Conservation (phyloP, 2,888 invertebrate genomes). For the Conomelus anceps region DNA sequence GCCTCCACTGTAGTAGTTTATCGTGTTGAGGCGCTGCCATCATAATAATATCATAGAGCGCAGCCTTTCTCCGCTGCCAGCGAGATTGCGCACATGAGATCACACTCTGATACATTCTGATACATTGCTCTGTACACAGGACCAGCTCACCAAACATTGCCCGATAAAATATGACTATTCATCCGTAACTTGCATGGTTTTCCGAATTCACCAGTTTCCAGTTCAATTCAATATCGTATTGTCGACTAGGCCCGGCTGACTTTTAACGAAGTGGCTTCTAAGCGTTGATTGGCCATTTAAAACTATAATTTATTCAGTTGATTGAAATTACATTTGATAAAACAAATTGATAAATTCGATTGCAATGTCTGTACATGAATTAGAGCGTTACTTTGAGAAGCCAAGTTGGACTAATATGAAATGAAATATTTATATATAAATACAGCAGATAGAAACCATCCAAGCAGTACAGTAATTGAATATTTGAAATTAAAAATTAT, state of each 20-base stretch:
- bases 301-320: neutral
- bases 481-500: too few relatives aligned
- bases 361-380: neutral
- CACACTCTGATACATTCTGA: too few relatives aligned
- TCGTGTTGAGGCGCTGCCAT: neutral
- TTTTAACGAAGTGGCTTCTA: neutral
- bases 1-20: neutral
- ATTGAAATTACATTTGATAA: neutral
- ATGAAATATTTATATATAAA: too few relatives aligned
- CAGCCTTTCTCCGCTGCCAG: neutral
- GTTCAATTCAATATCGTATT: neutral
- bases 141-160: neutral
- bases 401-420: too few relatives aligned
- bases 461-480: too few relatives aligned
- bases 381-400: too few relatives aligned
- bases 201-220: neutral
- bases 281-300: neutral
- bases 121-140: neutral
- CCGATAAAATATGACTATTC: neutral
- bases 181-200: neutral
- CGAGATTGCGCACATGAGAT: neutral
- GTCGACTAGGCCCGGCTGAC: too few relatives aligned
- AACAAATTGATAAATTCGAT: neutral
- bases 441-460: too few relatives aligned
- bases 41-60: neutral